Base-by-base conservation (phyloP, 1,140 invertebrate genomes). In the Apolygus lucorum region DNA sequence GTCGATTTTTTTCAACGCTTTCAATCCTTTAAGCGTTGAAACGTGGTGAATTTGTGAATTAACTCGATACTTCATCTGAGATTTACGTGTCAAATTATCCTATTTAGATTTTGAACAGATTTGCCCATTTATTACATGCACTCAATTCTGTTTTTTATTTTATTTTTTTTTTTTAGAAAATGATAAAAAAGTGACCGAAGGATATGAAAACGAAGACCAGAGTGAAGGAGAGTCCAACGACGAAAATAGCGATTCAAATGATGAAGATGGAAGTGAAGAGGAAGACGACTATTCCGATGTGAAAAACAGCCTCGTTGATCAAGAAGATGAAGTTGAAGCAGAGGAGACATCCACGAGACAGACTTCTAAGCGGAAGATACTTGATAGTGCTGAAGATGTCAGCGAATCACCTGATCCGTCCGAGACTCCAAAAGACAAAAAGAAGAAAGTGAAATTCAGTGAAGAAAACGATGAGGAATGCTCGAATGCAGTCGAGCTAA, bases 261-360 rank as follows among this genome's bases (percentile, higher is more conserved):
- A 34, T 64, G 74, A 75, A 28, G 75, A 78, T 70, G 77, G 78
- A 25, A 78, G 76, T 22, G 75, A 78, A 26, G 74, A 76, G 25
- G 69, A 76, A 28, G 70, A 74, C 69, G 67, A 73, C 52, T 64
- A 62, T 28, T 71, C 29, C n/a, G 73, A 72, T 63, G n/a, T 72
- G 11, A 68, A 71, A 69, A n/a, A n/a, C n/a, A n/a, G n/a, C n/a
- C n/a, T n/a, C n/a, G 69, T 27, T 69, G 34, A 66, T 69, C 74
- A 78, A 65, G 78, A 79, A 76, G 72, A 78, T 70, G 73, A 78
- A 42, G 76, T 76, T 68, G 66, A 71, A 64, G 68, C 71, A 27
- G n/a, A n/a, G 63, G 75, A 77, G 73, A 74, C 76, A 67, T 76
- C 74, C 73, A 75, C 74, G 14, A 70, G 68, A 59, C 73, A 28